Conservation (phyloP, 2,888 invertebrate genomes). For the Prosopocoilus inquinatus region DNA sequence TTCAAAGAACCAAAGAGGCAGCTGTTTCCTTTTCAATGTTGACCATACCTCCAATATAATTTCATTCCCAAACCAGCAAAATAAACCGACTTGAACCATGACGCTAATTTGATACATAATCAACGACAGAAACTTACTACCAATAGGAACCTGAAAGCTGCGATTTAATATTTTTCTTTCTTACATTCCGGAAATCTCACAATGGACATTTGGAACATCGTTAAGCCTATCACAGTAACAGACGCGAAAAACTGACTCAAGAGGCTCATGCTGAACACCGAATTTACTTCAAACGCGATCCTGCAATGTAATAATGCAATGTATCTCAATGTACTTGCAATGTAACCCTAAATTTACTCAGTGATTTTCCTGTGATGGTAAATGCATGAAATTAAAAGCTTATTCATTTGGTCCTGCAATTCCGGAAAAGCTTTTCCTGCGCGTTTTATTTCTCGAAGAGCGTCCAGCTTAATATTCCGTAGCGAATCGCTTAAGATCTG, state of each 20-base stretch:
- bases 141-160: constrained; percentile 16
- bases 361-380: constrained; percentile 27
- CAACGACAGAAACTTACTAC: constrained; percentile 51
- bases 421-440: too few species aligned
- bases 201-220: constrained; percentile 44
- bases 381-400: constrained; percentile 21
- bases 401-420: not conserved
- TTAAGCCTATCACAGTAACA: constrained; percentile 45
- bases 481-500: constrained; percentile 49
- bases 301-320: constrained; percentile 23
- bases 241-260: constrained; percentile 42
- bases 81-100: constrained; percentile 56
- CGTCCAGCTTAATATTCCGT: constrained; percentile 21
- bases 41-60: constrained; percentile 53
- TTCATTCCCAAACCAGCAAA: constrained; percentile 60
- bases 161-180: too few species aligned
- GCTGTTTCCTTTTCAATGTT: too few species aligned
- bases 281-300: constrained; percentile 38
- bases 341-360: constrained; percentile 16
- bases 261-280: constrained; percentile 36
- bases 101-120: constrained; percentile 56
- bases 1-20: too few species aligned
- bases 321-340: not conserved
- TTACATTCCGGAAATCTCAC: not conserved
- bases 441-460: not conserved